A percentile compares a stretch with the other conserved stretches of the same genome.
Conservation (phyloP, 2,888 invertebrate species). For the Drosophila falleni region DNA sequence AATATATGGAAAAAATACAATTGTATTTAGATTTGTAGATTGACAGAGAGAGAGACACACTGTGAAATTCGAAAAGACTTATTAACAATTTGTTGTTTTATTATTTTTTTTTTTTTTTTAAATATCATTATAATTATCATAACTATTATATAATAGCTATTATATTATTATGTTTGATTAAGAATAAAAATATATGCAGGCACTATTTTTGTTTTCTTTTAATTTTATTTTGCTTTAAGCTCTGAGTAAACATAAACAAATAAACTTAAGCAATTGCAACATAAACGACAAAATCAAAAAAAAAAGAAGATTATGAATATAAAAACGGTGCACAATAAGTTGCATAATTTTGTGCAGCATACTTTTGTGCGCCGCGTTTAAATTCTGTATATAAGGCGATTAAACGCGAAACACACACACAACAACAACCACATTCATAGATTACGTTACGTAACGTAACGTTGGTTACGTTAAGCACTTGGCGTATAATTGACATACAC, state of each 20-base stretch:
- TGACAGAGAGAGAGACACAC: conserved; percentile 77
- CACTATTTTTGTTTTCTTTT: conserved; percentile 31
- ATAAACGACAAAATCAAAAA: conserved; percentile 12
- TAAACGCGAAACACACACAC: conserved; percentile 7
- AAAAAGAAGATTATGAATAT: conserved; percentile 8
- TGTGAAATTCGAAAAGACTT: conserved; percentile 84
- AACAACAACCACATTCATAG: conserved; percentile 18
- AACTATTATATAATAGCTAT: conserved; percentile 39
- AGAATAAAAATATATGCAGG: conserved; percentile 39
- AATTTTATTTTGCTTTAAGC: conserved; percentile 37
- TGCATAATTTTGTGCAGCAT: conserved; percentile 29
- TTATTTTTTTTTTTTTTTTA: conserved; percentile 53
- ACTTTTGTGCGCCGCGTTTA: conserved; percentile 27
- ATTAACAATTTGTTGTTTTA: conserved; percentile 74
- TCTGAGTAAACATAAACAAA: conserved; percentile 20
- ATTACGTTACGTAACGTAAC: conserved; percentile 20
- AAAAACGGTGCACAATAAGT: conserved; percentile 2
- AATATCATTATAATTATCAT: conserved; percentile 46
- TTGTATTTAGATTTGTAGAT: conserved; percentile 58
- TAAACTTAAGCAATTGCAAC: conserved; percentile 19
- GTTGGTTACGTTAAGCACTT: conserved; percentile 17
- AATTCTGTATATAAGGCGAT: conserved; percentile 15
- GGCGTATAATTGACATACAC: conserved; percentile 23
- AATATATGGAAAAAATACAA: conserved; percentile 47
- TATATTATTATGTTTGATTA: conserved; percentile 50